These are phyloP conservation scores for Isoperla grammatica DNA, from an alignment of 2,888 invertebrate genomes.

Conservation along the genomic window DNA sequence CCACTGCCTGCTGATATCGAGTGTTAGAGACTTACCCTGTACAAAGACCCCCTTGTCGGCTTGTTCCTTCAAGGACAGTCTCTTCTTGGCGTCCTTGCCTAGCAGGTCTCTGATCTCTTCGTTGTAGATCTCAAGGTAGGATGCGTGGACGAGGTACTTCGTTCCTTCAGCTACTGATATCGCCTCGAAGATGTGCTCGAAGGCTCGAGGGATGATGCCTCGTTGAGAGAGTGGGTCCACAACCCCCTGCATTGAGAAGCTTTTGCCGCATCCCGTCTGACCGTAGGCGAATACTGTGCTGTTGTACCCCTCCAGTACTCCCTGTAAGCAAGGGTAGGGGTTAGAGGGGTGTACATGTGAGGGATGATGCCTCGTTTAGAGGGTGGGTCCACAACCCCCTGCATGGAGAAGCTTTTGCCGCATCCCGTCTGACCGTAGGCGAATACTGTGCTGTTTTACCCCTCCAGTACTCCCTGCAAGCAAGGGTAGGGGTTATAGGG, in stretches of 20 bases:
- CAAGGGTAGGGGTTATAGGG: conserved; percentile 30
- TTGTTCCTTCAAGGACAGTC: conserved; percentile 62
- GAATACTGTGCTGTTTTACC: conserved; percentile 89
- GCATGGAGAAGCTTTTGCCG: conserved; percentile 89
- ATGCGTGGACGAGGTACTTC: conserved; percentile 70
- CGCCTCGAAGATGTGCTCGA: conserved; percentile 85
- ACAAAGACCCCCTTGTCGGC: conserved; percentile 61
- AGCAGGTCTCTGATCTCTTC: conserved; percentile 70
- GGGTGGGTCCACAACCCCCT: conserved; percentile 54
- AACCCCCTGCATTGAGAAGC: conserved; percentile 82
- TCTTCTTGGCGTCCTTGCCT: conserved; percentile 52
- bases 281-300: conserved; percentile 92
- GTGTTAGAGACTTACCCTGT: conserved; percentile 43
- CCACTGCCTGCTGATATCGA: not conserved
- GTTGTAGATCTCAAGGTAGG: conserved; percentile 80
- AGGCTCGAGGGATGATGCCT: conserved; percentile 70
- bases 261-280: conserved; percentile 89
- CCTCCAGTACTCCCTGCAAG: conserved; percentile 74
- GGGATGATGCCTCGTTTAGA: conserved; percentile 62
- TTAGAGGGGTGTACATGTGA: conserved; percentile 40
- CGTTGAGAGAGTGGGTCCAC: conserved; percentile 46
- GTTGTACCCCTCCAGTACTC: conserved; percentile 87
- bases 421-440: conserved; percentile 92
- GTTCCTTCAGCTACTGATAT: conserved; percentile 63
- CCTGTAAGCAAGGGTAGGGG: conserved; percentile 45